phyloP scores from a whole-genome alignment of 1,140 invertebrate genomes.

The Saccostrea glomerata region DNA sequence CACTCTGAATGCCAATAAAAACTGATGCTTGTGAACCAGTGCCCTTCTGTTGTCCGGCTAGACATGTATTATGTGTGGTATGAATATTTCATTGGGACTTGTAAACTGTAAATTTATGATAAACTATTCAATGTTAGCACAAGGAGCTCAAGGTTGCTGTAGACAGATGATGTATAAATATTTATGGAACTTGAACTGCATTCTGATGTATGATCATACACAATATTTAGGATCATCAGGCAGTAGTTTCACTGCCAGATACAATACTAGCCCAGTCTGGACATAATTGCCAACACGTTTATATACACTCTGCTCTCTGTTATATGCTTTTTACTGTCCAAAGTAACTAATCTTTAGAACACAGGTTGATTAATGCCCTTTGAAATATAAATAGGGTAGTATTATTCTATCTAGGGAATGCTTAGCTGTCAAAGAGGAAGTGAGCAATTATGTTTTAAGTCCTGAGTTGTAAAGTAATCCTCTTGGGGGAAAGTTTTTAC shows the following conservation, averaged over 20 bases:
- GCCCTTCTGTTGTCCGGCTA: not conserved
- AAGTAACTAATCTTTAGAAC: not conserved
- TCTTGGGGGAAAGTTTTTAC: not conserved
- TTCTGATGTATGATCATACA: slow-evolving; percentile 24
- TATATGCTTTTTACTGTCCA: not conserved
- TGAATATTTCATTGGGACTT: slow-evolving; percentile 23
- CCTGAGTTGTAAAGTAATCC: not conserved
- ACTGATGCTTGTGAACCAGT: not conserved
- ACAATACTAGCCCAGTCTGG: slow-evolving; percentile 13
- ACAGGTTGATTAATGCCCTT: not conserved
- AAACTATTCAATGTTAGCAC: not conserved
- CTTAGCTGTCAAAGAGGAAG: not conserved
- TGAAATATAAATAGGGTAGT: not conserved
- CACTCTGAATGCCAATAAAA: slow-evolving; percentile 16
- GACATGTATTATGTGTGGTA: slow-evolving; percentile 14
- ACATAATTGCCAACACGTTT: slow-evolving; percentile 20
- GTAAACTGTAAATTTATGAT: slow-evolving; percentile 15
- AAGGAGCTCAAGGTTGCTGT: slow-evolving; percentile 32
- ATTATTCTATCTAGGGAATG: not conserved
- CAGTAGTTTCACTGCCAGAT: slow-evolving; percentile 15
- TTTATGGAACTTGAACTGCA: slow-evolving; percentile 23
- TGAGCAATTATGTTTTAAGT: not conserved
- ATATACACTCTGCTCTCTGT: not conserved
- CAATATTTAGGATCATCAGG: slow-evolving; percentile 22
- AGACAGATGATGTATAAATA: slow-evolving; percentile 36